Base-by-base conservation (phyloP, 2,113 vertebrate genomes). In the Gyps fulvus region DNA sequence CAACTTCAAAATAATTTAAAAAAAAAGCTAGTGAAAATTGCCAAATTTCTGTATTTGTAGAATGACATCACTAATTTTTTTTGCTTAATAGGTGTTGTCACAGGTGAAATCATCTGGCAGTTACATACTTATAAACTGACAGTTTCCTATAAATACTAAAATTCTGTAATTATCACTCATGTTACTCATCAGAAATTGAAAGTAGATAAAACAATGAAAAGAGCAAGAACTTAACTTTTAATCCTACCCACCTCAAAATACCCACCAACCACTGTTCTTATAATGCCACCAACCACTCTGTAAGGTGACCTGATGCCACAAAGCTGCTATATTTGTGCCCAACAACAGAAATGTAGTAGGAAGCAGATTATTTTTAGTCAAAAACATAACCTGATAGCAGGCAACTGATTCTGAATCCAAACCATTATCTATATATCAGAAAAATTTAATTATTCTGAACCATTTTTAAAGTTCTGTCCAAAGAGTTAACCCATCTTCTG, bases 111-210 rank as follows among this genome's bases (percentile, higher is more conserved):
- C 58, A 93, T 45, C 49, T 83, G 29, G 70, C 19, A 57, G 45
- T 52, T 83, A 63, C 66, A 66, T 69, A 58, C 59, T 88, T 72
- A 87, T 16, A 85, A 93, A 87, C 18, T 86, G 89, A 52, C 34
- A 77, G 22, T 54, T 94, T 86, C 55, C 71, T 73, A 80, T 62
- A 96, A 93, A 93, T 83, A 95, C 49, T 77, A 31, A 79, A 87
- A 95, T 84, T 84, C 61, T 76, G 27, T 84, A 91, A 82, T 95
- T 91, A 76, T 63, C 61, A 78, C 36, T 90, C 63, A 77, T 78
- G 50, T 1, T 6, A 72, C 36, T 79, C 65, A 89, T 74, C 69
- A 74, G 73, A 87, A 87, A 76, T 67, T 89, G 31, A 76, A 92
- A 95, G 79, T 3, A 95, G 45, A 13, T 49, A 85, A 78, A 92